These are phyloP conservation scores for Hemibagrus wyckioides DNA, from an alignment of 2,113 vertebrate species.

Conservation along the genomic window DNA sequence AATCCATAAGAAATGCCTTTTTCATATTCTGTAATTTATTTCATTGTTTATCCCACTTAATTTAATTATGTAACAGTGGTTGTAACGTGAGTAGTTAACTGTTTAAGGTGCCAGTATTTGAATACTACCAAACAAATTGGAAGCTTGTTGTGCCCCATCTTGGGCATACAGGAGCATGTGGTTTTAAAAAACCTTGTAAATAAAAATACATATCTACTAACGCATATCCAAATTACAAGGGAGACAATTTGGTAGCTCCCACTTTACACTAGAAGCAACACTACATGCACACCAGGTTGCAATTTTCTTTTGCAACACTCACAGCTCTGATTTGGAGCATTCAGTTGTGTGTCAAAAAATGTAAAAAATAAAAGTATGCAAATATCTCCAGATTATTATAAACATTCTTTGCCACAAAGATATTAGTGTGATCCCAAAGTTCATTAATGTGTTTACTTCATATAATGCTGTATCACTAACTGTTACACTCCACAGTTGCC, in stretches of 20 bases:
- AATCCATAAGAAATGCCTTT: background rate
- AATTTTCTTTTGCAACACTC: background rate
- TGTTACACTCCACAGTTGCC: background rate
- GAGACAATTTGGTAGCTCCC: background rate
- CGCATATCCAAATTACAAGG: background rate
- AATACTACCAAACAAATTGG: background rate
- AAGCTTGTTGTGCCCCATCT: background rate
- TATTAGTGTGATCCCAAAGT: background rate
- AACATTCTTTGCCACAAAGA: background rate
- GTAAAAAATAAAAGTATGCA: background rate
- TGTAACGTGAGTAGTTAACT: no score
- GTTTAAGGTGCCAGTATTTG: background rate
- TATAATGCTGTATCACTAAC: background rate
- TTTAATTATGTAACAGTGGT: background rate
- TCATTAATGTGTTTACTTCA: background rate
- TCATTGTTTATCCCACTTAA: background rate
- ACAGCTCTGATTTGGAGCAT: background rate
- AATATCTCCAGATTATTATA: background rate
- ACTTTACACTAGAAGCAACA: background rate
- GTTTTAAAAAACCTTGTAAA: background rate
- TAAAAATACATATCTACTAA: background rate
- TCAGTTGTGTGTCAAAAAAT: background rate
- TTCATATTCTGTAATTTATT: background rate
- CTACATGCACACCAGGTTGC: background rate
- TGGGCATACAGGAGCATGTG: background rate